These are phyloP conservation scores for Bombus waltoni DNA, from an alignment of 1,140 invertebrate species.

Conservation along the genomic window DNA sequence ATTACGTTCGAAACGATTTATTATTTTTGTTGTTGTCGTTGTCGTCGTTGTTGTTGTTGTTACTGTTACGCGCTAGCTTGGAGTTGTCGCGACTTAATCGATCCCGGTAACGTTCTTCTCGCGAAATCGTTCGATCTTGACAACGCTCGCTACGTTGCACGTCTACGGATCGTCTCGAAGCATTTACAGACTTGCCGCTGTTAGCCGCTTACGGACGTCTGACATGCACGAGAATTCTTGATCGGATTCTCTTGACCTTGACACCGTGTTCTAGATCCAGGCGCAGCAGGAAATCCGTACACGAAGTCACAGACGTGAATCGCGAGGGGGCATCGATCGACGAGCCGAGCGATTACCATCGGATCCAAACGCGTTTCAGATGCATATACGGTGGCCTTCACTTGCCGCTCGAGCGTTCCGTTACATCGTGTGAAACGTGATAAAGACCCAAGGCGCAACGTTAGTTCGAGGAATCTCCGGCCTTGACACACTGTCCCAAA, in stretches of 20 bases:
- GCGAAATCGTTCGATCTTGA: background rate
- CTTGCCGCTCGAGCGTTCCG: constrained; percentile 26
- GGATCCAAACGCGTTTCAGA: background rate
- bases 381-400: background rate
- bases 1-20: background rate
- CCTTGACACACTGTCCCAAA: constrained; percentile 64
- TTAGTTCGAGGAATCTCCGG: constrained; percentile 28
- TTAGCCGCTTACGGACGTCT: background rate
- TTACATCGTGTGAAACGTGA: constrained; percentile 33
- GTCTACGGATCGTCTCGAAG: no score
- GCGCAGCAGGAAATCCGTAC: constrained; percentile 26
- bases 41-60: no score
- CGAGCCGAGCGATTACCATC: background rate
- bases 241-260: constrained; percentile 32
- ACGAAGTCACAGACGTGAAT: background rate
- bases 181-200: no score
- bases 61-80: background rate
- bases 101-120: background rate
- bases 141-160: background rate
- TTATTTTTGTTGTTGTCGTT: background rate
- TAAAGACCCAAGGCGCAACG: constrained; percentile 14
- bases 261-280: constrained; percentile 49
- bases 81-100: background rate
- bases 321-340: constrained; percentile 37
- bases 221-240: background rate